Evolutionary conservation across 2,113 vertebrate genomes (phyloP).

Genomic region (Phyllostomus hastatus): DNA sequence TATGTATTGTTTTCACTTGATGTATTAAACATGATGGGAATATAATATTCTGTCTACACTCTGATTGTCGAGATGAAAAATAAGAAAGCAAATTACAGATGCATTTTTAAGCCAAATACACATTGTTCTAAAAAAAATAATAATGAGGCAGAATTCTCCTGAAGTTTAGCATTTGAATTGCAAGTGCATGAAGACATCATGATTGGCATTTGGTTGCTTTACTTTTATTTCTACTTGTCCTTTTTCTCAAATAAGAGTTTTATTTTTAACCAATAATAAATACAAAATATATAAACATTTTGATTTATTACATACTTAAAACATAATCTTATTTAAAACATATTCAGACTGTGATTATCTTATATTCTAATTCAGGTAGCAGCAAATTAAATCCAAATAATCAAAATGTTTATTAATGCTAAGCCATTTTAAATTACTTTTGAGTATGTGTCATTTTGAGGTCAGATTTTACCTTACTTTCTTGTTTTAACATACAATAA

Average conservation of each 20-base stretch:
- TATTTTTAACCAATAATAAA: not conserved
- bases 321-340: not conserved
- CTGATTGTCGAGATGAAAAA: not conserved
- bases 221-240: not conserved
- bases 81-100: conserved; percentile 7
- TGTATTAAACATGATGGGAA: conserved; percentile 15
- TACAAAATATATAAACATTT: not conserved
- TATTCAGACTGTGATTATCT: not conserved
- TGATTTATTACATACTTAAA: not conserved
- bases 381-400: not conserved
- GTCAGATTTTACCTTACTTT: not conserved
- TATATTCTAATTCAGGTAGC: not conserved
- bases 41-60: not conserved
- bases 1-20: not conserved
- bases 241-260: not conserved
- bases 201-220: not conserved
- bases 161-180: not conserved
- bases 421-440: not conserved
- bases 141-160: not conserved
- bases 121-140: not conserved
- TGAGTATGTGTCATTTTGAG: not conserved
- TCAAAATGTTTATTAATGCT: not conserved
- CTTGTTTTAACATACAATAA: not conserved
- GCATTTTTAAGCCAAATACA: not conserved
- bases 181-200: not conserved